These are phyloP conservation scores for Rousettus madagascariensis DNA, from an alignment of 2,797 vertebrate genomes.

Conservation along the genomic window DNA sequence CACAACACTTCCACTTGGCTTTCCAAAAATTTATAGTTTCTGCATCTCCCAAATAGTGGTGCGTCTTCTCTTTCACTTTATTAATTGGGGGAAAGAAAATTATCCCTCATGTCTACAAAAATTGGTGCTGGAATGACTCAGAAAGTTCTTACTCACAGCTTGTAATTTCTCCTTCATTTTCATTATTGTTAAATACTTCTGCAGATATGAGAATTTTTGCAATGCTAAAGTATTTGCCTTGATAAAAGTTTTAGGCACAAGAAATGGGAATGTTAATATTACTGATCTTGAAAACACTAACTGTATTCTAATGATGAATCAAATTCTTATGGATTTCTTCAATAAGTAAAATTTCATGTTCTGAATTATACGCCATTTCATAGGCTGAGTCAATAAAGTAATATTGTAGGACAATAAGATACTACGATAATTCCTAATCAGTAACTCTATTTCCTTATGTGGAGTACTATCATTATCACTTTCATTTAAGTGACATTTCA, in stretches of 20 bases:
- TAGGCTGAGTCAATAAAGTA: background rate
- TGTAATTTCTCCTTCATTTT: background rate
- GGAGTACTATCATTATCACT: background rate
- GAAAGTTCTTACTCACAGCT: background rate
- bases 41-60: background rate
- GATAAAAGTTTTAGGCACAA: background rate
- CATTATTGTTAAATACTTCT: background rate
- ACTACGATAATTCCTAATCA: background rate
- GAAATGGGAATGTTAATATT: background rate
- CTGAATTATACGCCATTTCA: background rate
- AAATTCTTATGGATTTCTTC: background rate
- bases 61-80: background rate
- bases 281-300: background rate
- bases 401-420: background rate
- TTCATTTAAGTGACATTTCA: background rate
- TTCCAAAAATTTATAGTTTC: background rate
- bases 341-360: background rate
- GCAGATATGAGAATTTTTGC: background rate
- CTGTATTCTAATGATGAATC: background rate
- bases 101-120: background rate
- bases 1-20: rapidly evolving
- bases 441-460: background rate
- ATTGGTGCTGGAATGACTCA: background rate
- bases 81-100: background rate
- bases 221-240: background rate